Evolutionary conservation across 2,797 vertebrate genomes (phyloP), one percentile per base, ranked within the genome.

Genomic region (Lepilemur septentrionalis): DNA sequence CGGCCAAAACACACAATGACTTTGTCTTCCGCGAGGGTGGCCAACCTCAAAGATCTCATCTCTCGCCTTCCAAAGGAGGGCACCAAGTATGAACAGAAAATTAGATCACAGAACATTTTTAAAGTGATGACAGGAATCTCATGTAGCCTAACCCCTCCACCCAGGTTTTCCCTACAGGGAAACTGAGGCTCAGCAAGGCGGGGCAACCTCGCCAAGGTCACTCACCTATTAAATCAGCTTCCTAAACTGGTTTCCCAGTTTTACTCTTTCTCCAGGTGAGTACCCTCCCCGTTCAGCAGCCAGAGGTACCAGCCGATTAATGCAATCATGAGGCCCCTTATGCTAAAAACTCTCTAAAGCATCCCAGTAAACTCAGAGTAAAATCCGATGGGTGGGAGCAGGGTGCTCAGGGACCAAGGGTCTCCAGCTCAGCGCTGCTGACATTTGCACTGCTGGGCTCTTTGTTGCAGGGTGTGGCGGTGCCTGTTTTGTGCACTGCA

Each of bases 361-460:
- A 18, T 30, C 48, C 63, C 80, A 50, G 17, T 12, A 30, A 50
- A 59, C 5, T 46, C 85, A 17, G 22, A 67, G 22, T 70, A 50
- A 43, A 69, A 20, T 5, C 15, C 0, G 2, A 20, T 0, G 5
- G 20, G 17, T 0, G 5, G 0, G 50, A 43, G 41, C 2, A 14
- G 65, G 15, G 18, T 3, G 0, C 28, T 0, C 13, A 2, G 2
- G 30, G 55, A 1, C 63, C 70, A 20, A 25, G 0, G 8, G 23
- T 38, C 65, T 65, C 28, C 17, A 32, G 14, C 2, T 57, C 3
- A 1, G 61, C 43, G 1, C 32, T 22, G 0, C 35, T 48, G 67
- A 67, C 11, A 2, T 10, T 52, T 5, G 25, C n/a, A 14, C 43
- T 43, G 14, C 22, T 23, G 23, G 22, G 57, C 20, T 35, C 46